Evolutionary conservation across 2,888 invertebrate genomes (phyloP).

Genomic region (Tribolium freemani): DNA sequence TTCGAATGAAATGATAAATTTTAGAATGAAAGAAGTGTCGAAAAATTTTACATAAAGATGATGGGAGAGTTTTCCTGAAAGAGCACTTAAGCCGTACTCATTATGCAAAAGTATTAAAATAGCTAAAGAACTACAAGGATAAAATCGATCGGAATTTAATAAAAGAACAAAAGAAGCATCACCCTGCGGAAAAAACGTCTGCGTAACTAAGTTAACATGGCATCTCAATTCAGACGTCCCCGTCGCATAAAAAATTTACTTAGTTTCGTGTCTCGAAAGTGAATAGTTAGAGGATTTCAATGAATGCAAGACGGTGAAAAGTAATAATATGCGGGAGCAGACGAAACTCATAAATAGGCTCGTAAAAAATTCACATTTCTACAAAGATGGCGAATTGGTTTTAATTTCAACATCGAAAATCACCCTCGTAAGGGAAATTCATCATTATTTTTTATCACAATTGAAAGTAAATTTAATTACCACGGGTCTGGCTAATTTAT

Average conservation of each 20-base stretch:
- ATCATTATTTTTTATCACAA: background rate
- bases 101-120: background rate
- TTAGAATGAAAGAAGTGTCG: background rate
- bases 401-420: background rate
- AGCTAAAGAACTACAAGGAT: background rate
- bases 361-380: background rate
- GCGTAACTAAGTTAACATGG: constrained; percentile 29
- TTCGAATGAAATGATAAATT: background rate
- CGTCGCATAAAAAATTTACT: constrained; percentile 25
- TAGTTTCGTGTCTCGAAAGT: constrained; percentile 20
- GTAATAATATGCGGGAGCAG: constrained; percentile 9
- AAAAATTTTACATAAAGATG: background rate
- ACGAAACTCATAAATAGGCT: background rate
- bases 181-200: constrained; percentile 20
- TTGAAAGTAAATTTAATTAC: constrained; percentile 1
- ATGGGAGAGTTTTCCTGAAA: background rate
- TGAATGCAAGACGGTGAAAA: constrained; percentile 4
- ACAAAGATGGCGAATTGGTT: background rate
- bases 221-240: constrained; percentile 17
- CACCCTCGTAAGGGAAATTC: background rate
- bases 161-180: constrained; percentile 24
- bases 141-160: constrained; percentile 15
- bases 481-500: background rate
- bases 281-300: constrained; percentile 21
- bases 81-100: background rate